These are phyloP conservation scores for Crotalus helleri DNA, from an alignment of 2,113 vertebrate species.

Conservation along the genomic window DNA sequence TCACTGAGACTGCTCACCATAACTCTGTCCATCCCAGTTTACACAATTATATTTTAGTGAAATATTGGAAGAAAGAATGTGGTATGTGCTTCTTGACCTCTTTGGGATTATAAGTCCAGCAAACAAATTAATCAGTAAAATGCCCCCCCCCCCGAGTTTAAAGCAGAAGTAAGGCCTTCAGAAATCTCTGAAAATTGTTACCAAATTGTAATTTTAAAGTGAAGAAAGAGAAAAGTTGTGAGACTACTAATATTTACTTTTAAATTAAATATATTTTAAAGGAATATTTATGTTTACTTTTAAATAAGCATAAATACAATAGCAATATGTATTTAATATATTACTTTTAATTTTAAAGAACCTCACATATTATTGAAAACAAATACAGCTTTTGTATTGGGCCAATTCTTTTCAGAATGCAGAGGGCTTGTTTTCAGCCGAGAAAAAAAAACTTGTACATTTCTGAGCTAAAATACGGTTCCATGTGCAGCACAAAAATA, in stretches of 20 bases:
- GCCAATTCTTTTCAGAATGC: not conserved
- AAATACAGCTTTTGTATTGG: not conserved
- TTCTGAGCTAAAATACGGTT: not conserved
- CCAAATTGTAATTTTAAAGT: not conserved
- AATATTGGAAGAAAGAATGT: not conserved
- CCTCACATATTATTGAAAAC: too few species aligned
- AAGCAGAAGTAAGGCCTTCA: not conserved
- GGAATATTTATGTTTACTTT: not conserved
- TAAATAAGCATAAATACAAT: not conserved
- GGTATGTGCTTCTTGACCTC: not conserved
- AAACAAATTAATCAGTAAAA: not conserved
- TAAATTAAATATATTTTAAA: not conserved
- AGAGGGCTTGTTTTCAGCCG: not conserved
- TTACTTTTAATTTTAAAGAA: too few species aligned
- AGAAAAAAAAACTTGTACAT: not conserved
- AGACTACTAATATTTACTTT: not conserved
- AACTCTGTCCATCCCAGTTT: not conserved
- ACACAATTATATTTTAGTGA: not conserved
- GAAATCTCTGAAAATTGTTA: not conserved
- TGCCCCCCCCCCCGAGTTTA: not conserved
- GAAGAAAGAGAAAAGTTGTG: not conserved
- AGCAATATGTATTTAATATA: too few species aligned
- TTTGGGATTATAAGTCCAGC: not conserved
- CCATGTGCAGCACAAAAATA: not conserved
- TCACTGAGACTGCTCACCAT: not conserved